phyloP scores from a whole-genome alignment of 2,888 invertebrate species.

The Xylophagus ater region DNA sequence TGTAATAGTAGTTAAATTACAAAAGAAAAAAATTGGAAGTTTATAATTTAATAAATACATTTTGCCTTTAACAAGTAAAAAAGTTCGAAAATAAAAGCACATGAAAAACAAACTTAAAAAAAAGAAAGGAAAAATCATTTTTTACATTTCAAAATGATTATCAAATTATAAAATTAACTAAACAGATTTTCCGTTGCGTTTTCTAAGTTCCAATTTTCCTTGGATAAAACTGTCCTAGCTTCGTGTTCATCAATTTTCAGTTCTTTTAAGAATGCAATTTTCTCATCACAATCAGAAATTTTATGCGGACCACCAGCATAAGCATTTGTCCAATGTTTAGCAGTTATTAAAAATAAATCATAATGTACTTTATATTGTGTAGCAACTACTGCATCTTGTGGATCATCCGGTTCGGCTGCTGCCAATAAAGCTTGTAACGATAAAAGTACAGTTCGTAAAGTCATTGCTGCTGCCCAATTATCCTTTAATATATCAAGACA shows the following conservation, averaged over 20 bases:
- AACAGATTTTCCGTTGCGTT: slow-evolving; percentile 82
- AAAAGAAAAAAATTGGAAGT: no score
- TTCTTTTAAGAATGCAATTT: slow-evolving; percentile 77
- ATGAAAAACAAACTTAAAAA: no score
- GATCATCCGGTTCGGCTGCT: slow-evolving; percentile 87
- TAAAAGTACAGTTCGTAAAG: slow-evolving; percentile 85
- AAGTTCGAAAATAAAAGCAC: no score
- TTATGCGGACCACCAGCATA: slow-evolving; percentile 79
- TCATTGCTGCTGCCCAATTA: slow-evolving; percentile 99
- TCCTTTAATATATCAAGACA: slow-evolving; percentile 98
- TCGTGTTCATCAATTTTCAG: slow-evolving; percentile 91
- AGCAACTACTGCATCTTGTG: slow-evolving; percentile 95
- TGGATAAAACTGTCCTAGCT: slow-evolving; percentile 81
- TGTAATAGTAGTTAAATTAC: no score
- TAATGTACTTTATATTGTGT: slow-evolving; percentile 88
- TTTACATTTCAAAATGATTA: slow-evolving; percentile 5
- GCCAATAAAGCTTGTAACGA: slow-evolving; percentile 91
- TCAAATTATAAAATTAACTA: slow-evolving; percentile 47
- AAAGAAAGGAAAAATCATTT: no score
- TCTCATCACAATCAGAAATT: slow-evolving; percentile 71
- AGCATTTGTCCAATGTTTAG: slow-evolving; percentile 89
- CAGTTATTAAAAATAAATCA: slow-evolving; percentile 80
- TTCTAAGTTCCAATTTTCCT: slow-evolving; percentile 87
- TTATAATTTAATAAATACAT: no score
- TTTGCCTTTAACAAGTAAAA: no score